Evolutionary conservation across 1,140 invertebrate genomes (phyloP).

Genomic region (Scaptomyza hsui): DNA sequence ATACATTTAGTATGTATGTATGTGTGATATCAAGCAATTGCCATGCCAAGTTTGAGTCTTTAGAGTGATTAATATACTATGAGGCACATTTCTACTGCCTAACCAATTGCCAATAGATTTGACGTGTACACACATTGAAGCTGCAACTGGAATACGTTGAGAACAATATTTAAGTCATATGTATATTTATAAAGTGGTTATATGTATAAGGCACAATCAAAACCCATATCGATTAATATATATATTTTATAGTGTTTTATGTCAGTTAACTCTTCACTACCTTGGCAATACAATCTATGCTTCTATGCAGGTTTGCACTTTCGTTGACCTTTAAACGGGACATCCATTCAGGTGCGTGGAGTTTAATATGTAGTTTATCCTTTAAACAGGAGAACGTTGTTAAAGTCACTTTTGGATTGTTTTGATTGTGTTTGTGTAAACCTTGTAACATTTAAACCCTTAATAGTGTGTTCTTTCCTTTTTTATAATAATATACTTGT

Average conservation of each 20-base stretch:
- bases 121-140: background rate
- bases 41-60: slow-evolving; percentile 39
- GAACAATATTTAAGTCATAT: background rate
- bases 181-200: background rate
- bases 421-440: slow-evolving; percentile 5
- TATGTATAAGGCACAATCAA: background rate
- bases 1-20: no score
- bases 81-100: background rate
- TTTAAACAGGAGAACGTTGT: slow-evolving; percentile 60
- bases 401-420: slow-evolving; percentile 28
- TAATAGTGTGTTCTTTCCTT: no score
- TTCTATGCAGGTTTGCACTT: slow-evolving; percentile 86
- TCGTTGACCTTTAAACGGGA: slow-evolving; percentile 86
- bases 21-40: slow-evolving; percentile 45
- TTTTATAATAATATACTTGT: no score
- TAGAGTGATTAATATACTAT: background rate
- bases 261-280: slow-evolving; percentile 76
- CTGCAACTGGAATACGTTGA: slow-evolving; percentile 13
- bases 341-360: slow-evolving; percentile 88
- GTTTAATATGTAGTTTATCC: slow-evolving; percentile 82
- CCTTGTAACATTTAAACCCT: background rate
- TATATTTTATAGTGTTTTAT: background rate
- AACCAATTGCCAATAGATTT: background rate
- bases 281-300: slow-evolving; percentile 89
- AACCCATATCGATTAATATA: slow-evolving; percentile 15